Base-by-base conservation (phyloP, 2,797 vertebrate genomes). In the Sciurus vulgaris region DNA sequence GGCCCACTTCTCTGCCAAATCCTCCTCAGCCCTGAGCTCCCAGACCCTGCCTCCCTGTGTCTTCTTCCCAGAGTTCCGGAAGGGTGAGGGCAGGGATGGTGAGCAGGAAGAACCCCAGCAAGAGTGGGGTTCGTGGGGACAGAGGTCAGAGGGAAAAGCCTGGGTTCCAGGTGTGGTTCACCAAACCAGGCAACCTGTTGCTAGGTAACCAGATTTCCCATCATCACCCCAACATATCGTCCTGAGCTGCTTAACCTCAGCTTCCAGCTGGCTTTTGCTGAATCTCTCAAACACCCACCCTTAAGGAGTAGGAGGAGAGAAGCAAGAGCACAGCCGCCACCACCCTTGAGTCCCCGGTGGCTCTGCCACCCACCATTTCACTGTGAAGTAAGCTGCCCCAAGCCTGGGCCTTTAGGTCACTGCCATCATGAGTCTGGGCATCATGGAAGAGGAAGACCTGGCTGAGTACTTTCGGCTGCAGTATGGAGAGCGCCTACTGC, bases 401-500 rank as follows among this genome's bases (percentile, higher is more conserved):
- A 59, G 56, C n/a, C 18, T 2, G 24, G 70, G 70, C 63, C 8
- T 0, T 2, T 13, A 26, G 9, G 15, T 78, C 82, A 8, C 92
- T 33, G 51, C 5, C 91, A 47, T 9, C 3, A 97, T 97, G 97
- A 98, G 97, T 51, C 94, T 97, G 93, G 97, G 89, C n/a, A 82
- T 92, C 35, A 95, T 65, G 95, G 96, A 69, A 0, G 72, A 97
- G 0, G 78, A 98, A 22, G 98, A 98, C 14, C 84, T 98, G 83
- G 72, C 73, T 0, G 83, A n/a, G 70, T 98, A 97, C 70, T 98
- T 98, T 95, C 28, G 1, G 35, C 17, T 44, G 0, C 97, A 97
- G 73, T 98, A 98, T 89, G 93, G 72, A 44, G 70, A 76, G 35
- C 93, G 97, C 0, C 97, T 98, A 38, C 89, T 97, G 54, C 14